These are phyloP conservation scores for Fukomys damarensis DNA, from an alignment of 2,113 vertebrate genomes.

Conservation along the genomic window DNA sequence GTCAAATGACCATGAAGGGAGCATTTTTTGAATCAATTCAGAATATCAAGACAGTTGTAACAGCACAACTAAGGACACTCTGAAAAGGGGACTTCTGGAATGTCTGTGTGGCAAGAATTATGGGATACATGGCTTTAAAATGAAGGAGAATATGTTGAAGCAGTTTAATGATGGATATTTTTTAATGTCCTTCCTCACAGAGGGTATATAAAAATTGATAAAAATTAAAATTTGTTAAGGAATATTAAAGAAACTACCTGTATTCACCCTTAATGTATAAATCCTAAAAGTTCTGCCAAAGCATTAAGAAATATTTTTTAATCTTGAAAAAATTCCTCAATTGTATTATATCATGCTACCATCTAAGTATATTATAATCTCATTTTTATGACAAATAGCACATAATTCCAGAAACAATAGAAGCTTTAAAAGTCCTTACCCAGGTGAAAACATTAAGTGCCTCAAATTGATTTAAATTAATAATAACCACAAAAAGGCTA, in stretches of 20 bases:
- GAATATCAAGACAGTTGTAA: neutral
- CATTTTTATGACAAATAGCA: neutral
- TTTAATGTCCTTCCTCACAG: neutral
- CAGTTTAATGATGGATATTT: neutral
- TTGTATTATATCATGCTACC: conserved; percentile 15
- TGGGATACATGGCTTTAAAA: neutral
- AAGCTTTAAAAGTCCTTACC: neutral
- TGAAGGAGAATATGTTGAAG: neutral
- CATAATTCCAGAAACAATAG: neutral
- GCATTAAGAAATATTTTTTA: conserved; percentile 40
- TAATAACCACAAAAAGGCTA: neutral
- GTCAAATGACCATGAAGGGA: neutral
- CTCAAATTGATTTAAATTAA: conserved; percentile 47
- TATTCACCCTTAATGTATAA: neutral
- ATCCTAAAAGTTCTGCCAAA: conserved; percentile 43
- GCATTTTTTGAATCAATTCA: neutral
- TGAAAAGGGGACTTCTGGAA: neutral
- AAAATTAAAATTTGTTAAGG: conserved; percentile 10
- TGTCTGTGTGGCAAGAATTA: neutral
- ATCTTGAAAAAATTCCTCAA: too few relatives aligned
- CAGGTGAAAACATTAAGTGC: neutral
- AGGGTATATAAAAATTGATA: neutral
- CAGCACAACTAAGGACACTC: neutral
- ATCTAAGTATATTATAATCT: neutral
- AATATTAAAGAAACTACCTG: conserved; percentile 21